Conservation (phyloP, 2,113 vertebrate species). For the Cygnus atratus region DNA sequence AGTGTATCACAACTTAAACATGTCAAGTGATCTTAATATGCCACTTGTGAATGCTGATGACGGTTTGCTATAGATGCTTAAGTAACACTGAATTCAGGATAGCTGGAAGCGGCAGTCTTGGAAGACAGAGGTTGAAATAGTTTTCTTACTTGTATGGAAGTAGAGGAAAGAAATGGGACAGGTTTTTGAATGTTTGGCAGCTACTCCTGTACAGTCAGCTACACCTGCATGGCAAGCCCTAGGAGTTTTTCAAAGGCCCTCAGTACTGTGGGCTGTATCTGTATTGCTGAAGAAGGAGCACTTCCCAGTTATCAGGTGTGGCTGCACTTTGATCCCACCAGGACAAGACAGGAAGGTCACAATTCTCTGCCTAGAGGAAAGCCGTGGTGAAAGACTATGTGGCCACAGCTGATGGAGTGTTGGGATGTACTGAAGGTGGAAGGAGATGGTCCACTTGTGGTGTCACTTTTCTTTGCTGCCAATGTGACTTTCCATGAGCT, state of each 20-base stretch:
- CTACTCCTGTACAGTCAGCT: neutral
- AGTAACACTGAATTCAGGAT: neutral
- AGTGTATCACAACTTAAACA: neutral
- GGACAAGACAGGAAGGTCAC: neutral
- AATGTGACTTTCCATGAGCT: neutral
- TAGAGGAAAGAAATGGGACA: neutral
- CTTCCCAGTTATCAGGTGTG: neutral
- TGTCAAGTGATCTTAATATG: neutral
- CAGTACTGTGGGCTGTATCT: neutral
- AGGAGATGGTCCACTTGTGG: neutral
- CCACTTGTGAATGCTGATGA: neutral
- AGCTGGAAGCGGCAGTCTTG: neutral
- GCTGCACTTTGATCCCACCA: neutral
- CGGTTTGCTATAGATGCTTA: neutral
- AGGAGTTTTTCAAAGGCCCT: neutral
- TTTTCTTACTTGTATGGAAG: neutral
- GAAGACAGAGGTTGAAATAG: neutral
- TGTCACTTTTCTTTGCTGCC: neutral
- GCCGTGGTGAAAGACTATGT: neutral
- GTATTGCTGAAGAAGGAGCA: neutral
- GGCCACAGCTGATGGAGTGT: neutral
- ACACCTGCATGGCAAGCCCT: neutral
- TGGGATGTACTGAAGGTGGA: neutral
- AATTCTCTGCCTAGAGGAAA: neutral
- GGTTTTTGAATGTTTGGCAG: neutral